A percentile compares a stretch with the other conserved stretches of the same genome.
phyloP scores from a whole-genome alignment of 2,888 invertebrate genomes.

The Arrhopalites spinosus region DNA sequence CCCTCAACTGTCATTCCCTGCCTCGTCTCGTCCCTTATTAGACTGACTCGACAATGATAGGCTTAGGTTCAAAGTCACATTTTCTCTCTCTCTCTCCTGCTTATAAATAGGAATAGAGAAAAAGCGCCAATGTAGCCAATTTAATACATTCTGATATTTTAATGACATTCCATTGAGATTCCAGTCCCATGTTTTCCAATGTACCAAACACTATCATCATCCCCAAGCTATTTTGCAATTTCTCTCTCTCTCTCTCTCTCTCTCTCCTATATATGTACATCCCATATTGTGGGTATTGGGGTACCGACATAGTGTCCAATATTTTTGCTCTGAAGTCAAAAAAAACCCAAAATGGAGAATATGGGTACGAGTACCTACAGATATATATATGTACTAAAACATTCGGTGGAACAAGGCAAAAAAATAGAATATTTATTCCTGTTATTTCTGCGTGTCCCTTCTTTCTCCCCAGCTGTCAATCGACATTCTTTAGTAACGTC shows the following conservation, averaged over 20 bases:
- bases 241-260: neutral
- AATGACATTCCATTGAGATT: slow-evolving; percentile 38
- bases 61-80: too few species aligned
- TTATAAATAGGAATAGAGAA: neutral
- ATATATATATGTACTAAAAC: too few species aligned
- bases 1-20: too few species aligned
- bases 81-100: neutral
- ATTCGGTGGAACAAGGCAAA: too few species aligned
- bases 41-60: too few species aligned
- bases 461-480: slow-evolving; percentile 1
- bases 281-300: too few species aligned
- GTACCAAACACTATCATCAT: neutral
- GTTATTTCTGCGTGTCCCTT: neutral
- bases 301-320: too few species aligned
- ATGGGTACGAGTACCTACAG: too few species aligned
- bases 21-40: too few species aligned
- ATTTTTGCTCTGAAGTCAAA: neutral
- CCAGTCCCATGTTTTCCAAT: slow-evolving; percentile 29
- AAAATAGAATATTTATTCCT: too few species aligned
- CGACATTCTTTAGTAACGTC: neutral
- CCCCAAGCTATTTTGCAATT: slow-evolving; percentile 22
- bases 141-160: slow-evolving; percentile 23
- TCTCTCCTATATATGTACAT: neutral
- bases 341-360: too few species aligned
- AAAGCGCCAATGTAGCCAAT: too few species aligned